phyloP scores from a whole-genome alignment of 2,888 invertebrate species.

The Andrena minutula region DNA sequence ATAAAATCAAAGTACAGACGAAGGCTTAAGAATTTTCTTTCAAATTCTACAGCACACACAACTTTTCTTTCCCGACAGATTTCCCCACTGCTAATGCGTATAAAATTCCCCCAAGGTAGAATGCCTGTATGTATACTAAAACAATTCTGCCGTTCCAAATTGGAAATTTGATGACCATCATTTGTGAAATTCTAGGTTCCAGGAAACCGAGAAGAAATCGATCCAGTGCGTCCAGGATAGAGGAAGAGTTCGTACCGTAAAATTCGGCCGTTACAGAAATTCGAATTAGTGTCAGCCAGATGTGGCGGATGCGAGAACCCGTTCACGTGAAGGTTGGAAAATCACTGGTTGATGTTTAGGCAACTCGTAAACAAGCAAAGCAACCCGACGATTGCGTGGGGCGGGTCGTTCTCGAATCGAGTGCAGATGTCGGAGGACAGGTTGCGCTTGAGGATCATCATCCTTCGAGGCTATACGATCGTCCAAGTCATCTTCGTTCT shows the following conservation, averaged over 20 bases:
- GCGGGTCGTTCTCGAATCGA: constrained; percentile 42
- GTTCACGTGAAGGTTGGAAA: constrained; percentile 49
- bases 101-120: too few species aligned
- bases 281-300: constrained; percentile 47
- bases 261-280: constrained; percentile 17
- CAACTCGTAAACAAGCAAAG: constrained; percentile 68
- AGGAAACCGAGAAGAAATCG: constrained; percentile 3
- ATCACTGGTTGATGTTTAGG: constrained; percentile 58
- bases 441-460: constrained; percentile 59
- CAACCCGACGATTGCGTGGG: constrained; percentile 39
- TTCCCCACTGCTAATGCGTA: too few species aligned
- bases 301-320: constrained; percentile 44
- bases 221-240: not conserved
- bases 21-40: too few species aligned
- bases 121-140: not conserved
- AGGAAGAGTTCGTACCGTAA: constrained; percentile 27
- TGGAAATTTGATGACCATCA: not conserved
- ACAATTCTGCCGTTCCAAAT: constrained; percentile 14
- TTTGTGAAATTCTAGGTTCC: not conserved
- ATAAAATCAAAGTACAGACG: too few species aligned
- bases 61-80: too few species aligned
- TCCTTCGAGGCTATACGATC: constrained; percentile 40
- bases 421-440: constrained; percentile 68
- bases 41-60: too few species aligned
- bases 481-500: constrained; percentile 24